These are phyloP conservation scores for Heteromyza rotundicornis DNA, from an alignment of 2,888 invertebrate genomes.

Conservation along the genomic window DNA sequence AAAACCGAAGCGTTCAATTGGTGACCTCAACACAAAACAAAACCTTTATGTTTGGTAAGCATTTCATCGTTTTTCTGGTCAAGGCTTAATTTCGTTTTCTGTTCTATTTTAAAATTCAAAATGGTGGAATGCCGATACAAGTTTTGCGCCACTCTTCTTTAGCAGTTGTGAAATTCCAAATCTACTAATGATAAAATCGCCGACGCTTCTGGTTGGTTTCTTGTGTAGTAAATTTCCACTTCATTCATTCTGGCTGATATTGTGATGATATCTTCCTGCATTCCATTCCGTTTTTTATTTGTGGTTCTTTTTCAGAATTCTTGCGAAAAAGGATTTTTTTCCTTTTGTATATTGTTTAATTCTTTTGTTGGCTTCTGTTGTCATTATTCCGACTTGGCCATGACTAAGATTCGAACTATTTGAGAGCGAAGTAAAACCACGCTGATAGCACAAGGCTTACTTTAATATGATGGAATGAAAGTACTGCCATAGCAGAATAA, in stretches of 20 bases:
- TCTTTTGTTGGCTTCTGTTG: background rate
- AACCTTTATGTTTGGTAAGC: no score
- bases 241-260: background rate
- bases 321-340: background rate
- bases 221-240: background rate
- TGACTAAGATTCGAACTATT: constrained; percentile 1
- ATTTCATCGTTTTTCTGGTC: background rate
- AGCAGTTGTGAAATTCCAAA: no score
- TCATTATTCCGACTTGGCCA: background rate
- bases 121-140: no score
- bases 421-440: no score
- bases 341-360: background rate
- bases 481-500: no score
- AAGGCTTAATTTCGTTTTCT: background rate
- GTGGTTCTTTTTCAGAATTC: background rate
- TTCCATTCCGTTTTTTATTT: background rate
- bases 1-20: no score
- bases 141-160: no score
- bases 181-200: no score
- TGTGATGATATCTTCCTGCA: background rate
- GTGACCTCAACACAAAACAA: no score
- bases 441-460: no score
- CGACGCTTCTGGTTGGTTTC: background rate
- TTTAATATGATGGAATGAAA: no score
- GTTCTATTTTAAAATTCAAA: no score